Percentiles rank a stretch among this genome's conserved stretches.
Conservation (phyloP, 2,888 invertebrate genomes). For the Criorhina ranunculi region DNA sequence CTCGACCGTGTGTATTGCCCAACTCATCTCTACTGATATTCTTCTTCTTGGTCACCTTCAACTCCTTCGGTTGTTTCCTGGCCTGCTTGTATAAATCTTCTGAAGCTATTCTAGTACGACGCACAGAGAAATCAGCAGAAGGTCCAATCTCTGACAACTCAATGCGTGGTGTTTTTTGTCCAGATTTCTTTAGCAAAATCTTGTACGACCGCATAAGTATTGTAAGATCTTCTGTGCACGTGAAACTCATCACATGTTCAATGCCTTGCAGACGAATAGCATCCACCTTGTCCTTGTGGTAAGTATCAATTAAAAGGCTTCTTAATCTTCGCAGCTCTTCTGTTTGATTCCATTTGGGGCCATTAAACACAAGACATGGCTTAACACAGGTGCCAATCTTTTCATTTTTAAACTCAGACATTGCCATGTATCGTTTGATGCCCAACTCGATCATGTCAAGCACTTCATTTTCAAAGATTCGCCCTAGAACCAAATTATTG, state of each 20-base stretch:
- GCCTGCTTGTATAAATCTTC: conserved; percentile 94
- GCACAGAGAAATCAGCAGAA: conserved; percentile 92
- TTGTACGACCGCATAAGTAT: conserved; percentile 92
- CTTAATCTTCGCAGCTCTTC: conserved; percentile 93
- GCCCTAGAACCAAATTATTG: conserved; percentile 94
- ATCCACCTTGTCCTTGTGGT: conserved; percentile 88
- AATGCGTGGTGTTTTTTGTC: conserved; percentile 93
- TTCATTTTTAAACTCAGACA: conserved; percentile 91
- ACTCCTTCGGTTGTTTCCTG: conserved; percentile 91
- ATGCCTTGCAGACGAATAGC: conserved; percentile 95
- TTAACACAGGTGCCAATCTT: conserved; percentile 93
- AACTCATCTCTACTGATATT: conserved; percentile 94
- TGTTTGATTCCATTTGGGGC: conserved; percentile 94
- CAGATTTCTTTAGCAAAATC: conserved; percentile 95
- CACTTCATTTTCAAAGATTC: conserved; percentile 94
- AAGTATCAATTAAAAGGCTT: conserved; percentile 96
- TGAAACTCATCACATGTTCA: conserved; percentile 96
- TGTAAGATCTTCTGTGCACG: conserved; percentile 90
- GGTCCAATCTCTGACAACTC: conserved; percentile 93
- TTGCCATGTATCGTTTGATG: conserved; percentile 91
- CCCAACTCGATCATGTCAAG: conserved; percentile 99
- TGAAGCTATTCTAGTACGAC: conserved; percentile 95
- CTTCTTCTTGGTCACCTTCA: conserved; percentile 93
- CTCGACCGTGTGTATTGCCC: conserved; percentile 94
- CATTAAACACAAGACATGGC: conserved; percentile 96